Base-by-base conservation (phyloP, 2,888 invertebrate genomes). In the Volucella bombylans region DNA sequence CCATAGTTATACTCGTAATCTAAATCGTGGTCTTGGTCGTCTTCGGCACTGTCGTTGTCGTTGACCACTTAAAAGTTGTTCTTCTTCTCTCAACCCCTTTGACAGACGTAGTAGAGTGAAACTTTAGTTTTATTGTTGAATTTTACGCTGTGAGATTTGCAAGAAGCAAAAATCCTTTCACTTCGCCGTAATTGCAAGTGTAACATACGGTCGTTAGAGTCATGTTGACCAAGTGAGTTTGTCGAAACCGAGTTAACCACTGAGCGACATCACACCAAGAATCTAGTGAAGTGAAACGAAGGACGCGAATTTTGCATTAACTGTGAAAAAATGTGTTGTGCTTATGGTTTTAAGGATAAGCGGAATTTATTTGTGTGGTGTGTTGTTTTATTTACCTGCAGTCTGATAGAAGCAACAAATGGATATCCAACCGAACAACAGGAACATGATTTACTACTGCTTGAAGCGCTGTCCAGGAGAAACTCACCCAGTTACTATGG, bases 381-480 rank as follows among this genome's bases (percentile, higher is more conserved):
- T 65, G 47, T 78, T 15, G 47, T 82, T 15, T 68, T 86, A 15
- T 45, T 78, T 31, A 52, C 62, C 11, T 39, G 69, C 14, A 59
- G 67, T 6, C 39, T 86, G 11, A 45, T 77, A 31, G 77, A 52
- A 67, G 62, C 76, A 52, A 72, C 68, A 31, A 18, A 88, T 72
- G 89, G 90, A 62, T 89, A 90, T 83, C 91, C 91, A 55, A 90
- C 89, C 8, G 88, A 90, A 2, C 93, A 94, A 87, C 96, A 96
- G 89, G 95, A 96, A 86, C 95, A 96, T 89, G 96, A 96, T 87
- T 93, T 96, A 85, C 92, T 96, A 86, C 92, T 96, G 57, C 91
- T 96, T 88, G 96, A 96, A 82, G 95, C 95, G 0, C 90, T 96
- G 55, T 95, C 95, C 1, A 93, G 95, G 68, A 93, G 95, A 87